Percentiles rank a stretch among this genome's conserved stretches.
Conservation (phyloP, 30 jellyfish, hydroid and myxozoan species). For the Pseudorhiza aurosa region DNA sequence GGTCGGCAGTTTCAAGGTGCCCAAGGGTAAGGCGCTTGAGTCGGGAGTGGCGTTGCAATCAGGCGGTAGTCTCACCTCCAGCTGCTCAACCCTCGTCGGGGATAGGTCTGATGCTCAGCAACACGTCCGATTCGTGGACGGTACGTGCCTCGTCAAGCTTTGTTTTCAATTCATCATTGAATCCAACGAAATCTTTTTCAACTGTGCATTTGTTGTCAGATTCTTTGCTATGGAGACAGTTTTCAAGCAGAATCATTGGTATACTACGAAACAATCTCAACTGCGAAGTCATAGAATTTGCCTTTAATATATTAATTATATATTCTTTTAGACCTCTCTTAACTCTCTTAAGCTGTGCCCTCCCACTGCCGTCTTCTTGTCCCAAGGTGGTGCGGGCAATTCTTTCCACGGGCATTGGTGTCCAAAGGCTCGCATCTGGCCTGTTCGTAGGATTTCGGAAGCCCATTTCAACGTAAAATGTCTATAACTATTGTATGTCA, state of each 20-base stretch:
- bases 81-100: conserved; percentile 62
- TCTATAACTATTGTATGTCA: no score
- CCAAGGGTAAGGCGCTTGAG: conserved; percentile 61
- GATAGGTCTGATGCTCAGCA: conserved; percentile 45
- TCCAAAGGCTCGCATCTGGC: no score
- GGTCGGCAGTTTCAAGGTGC: conserved; percentile 62
- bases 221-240: neutral
- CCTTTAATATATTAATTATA: no score
- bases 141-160: conserved; percentile 10
- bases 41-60: conserved; percentile 19
- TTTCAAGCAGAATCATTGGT: neutral
- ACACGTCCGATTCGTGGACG: conserved; percentile 88
- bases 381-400: no score
- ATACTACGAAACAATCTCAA: no score
- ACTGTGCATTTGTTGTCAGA: neutral
- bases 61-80: conserved; percentile 59
- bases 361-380: no score
- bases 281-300: no score
- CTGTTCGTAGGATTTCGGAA: no score
- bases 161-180: neutral
- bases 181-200: neutral
- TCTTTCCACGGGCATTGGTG: no score
- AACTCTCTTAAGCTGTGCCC: no score
- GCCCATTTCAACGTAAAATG: no score
- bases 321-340: no score